Evolutionary conservation across 2,113 vertebrate genomes (phyloP).

Genomic region (Melierax canorus): DNA sequence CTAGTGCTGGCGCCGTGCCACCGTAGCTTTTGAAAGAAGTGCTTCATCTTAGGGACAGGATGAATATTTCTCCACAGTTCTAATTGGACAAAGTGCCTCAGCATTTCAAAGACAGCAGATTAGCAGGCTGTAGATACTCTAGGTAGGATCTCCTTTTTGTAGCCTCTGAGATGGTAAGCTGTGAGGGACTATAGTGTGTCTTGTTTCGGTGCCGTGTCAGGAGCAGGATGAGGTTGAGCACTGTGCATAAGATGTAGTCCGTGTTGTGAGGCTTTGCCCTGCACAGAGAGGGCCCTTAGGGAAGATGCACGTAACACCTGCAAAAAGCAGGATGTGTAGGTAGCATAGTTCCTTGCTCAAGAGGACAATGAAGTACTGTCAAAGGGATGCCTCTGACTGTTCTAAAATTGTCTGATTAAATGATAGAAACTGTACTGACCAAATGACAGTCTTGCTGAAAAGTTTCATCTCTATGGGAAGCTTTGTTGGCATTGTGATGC

Average conservation of each 20-base stretch:
- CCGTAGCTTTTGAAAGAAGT: constrained; percentile 83
- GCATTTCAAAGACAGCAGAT: constrained; percentile 79
- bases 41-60: constrained; percentile 90
- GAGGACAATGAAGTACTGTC: neutral
- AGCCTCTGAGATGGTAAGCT: neutral
- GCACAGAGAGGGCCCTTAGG: neutral
- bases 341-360: fast-evolving
- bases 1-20: constrained; percentile 80
- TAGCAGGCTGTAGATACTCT: constrained; percentile 64
- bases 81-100: constrained; percentile 94
- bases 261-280: neutral
- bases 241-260: fast-evolving
- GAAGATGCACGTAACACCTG: neutral
- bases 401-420: neutral
- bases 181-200: neutral
- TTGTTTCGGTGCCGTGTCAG: neutral
- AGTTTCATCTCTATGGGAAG: neutral
- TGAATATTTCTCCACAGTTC: constrained; percentile 86
- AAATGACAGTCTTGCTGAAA: constrained; percentile 27
- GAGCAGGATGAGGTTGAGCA: neutral
- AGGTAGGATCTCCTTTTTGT: neutral
- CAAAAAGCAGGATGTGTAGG: neutral
- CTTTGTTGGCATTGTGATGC: constrained; percentile 27
- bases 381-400: neutral
- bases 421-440: neutral